Evolutionary conservation across 2,888 invertebrate species (phyloP), one percentile per base, ranked within the genome.

Genomic region (Lacanobia wlatinum): DNA sequence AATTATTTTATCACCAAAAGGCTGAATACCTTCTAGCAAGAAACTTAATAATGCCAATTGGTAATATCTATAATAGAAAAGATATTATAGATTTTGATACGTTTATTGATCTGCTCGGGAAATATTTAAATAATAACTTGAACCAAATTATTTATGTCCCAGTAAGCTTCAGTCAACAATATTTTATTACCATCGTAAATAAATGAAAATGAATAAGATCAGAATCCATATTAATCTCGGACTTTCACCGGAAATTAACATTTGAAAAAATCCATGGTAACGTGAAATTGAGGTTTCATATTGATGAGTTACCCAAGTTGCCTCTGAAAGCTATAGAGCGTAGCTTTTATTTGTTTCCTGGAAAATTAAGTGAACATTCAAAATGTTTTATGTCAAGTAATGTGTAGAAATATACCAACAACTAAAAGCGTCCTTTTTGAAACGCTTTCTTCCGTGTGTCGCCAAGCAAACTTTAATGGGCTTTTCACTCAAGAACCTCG

Each of bases 381-480:
- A 69, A 69, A 53, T 34, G 2, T 68, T 8, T 16, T 21, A 14
- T 23, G 9, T 5, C 9, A 56, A 40, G 8, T 18, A 16, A 14
- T 4, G 21, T n/a, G 0, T 28, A 2, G 12, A 40, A 40, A 60
- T 40, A n/a, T 50, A 14, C n/a, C n/a, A 48, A 52, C 34, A 56
- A 21, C 55, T 59, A 56, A 16, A 23, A 62, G 12, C 50, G 28
- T 34, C n/a, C 60, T 21, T 43, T 43, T 43, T 60, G 6, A 23
- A 48, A 23, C 34, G 28, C 6, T 59, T 60, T 56, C 10, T 53
- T 34, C 23, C 46, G 40, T 52, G 46, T 78, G 55, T 70, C 77
- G n/a, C 67, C 43, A 78, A 70, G 55, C 58, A 63, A 77, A 65
- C 67, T 71, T 71, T 62, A 77, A 80, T 63, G 48, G 73, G 52